Base-by-base conservation (phyloP, 2,888 invertebrate species). In the Horisme vitalbata region DNA sequence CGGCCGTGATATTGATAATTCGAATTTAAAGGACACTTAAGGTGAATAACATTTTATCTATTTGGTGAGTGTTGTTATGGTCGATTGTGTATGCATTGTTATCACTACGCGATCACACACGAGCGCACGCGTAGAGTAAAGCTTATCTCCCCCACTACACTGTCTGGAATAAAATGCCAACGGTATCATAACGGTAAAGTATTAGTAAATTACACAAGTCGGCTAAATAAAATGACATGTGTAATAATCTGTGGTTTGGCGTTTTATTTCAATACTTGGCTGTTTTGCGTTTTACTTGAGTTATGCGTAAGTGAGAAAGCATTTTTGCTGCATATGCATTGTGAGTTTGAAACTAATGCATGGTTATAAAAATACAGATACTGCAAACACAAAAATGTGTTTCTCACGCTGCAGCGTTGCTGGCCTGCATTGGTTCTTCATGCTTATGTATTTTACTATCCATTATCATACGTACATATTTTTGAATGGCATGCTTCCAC, bases 401-500 rank as follows among this genome's bases (percentile, higher is more conserved):
- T 66, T 66, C 65, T 68, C 65, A 60, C 60, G 55, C 35, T 47
- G n/a, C n/a, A n/a, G 65, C 63, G 65, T 66, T 41, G 63, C 61
- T 57, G 60, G 28, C 4, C 6, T 28, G 6, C 28, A 18, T 33
- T 21, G 47, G 51, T 57, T 57, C 52, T 57, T 59, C 67, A 65
- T 61, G 64, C 61, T 59, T 63, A 41, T 57, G 63, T 65, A 66
- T 59, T 60, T 9, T 23, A 8, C 15, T 65, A 59, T 37, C 53
- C 58, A 60, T 45, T 59, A 56, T 57, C 59, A 56, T 61, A 57
- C 53, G 59, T 63, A 31, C 14, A 12, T 63, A 35, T 59, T 57
- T 60, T 41, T 54, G 55, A 61, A 57, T 65, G 57, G 65, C 67
- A 68, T 61, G 51, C 52, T 60, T 61, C 55, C 61, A 64, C 62